A percentile compares a stretch with the other conserved stretches of the same genome.
These are phyloP conservation scores for Drosophila mimica DNA, from an alignment of 2,888 invertebrate species.

Conservation along the genomic window DNA sequence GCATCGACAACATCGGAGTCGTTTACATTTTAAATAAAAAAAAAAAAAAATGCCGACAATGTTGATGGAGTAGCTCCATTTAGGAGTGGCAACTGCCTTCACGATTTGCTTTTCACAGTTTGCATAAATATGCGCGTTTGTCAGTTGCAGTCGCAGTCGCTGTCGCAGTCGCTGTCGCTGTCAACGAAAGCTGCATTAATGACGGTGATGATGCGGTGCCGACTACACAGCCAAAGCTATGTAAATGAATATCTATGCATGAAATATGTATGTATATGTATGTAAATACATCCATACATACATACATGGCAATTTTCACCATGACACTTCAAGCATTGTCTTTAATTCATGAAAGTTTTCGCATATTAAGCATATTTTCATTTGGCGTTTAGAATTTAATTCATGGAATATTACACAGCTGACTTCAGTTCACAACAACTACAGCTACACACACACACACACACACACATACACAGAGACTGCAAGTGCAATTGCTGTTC, in stretches of 20 bases:
- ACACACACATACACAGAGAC: background rate
- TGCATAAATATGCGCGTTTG: conserved; percentile 71
- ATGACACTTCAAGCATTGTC: conserved; percentile 49
- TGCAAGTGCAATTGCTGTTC: conserved; percentile 37
- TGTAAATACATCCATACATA: conserved; percentile 3
- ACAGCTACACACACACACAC: background rate
- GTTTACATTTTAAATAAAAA: conserved; percentile 38
- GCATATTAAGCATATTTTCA: conserved; percentile 62
- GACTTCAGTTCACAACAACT: conserved; percentile 2
- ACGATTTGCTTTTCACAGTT: conserved; percentile 73
- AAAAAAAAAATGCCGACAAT: conserved; percentile 15
- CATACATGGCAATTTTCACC: conserved; percentile 33
- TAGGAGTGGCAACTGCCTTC: conserved; percentile 65
- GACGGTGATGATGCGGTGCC: conserved; percentile 38
- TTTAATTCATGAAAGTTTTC: conserved; percentile 70
- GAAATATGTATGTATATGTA: conserved; percentile 1
- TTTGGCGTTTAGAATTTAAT: conserved; percentile 56
- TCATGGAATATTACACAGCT: conserved; percentile 61
- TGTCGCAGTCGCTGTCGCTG: conserved; percentile 28
- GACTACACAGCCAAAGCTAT: conserved; percentile 36
- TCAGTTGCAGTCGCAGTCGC: conserved; percentile 63
- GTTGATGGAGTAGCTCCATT: conserved; percentile 68
- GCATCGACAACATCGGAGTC: conserved; percentile 27
- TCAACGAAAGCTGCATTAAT: conserved; percentile 50
- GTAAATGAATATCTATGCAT: conserved; percentile 53